phyloP scores from a whole-genome alignment of 2,113 vertebrate species.

The Oxyruncus cristatus region DNA sequence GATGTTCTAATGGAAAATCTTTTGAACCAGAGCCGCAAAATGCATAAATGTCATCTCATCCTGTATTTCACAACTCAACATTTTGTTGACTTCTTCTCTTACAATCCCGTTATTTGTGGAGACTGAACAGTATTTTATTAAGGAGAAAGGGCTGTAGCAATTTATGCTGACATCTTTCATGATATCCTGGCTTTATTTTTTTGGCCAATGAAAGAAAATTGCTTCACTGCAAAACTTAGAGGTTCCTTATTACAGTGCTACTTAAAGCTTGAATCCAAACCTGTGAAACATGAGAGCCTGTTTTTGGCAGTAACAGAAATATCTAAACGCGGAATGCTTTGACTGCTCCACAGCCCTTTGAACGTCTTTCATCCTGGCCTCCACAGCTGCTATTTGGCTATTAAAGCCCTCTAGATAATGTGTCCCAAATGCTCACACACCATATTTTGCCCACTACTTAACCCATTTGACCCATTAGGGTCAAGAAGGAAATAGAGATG shows the following conservation, averaged over 20 bases:
- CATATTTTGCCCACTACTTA: background rate
- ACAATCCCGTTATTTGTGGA: background rate
- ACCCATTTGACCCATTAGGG: background rate
- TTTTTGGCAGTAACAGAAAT: slow-evolving; percentile 10
- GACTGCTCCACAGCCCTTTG: background rate
- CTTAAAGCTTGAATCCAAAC: slow-evolving; percentile 34
- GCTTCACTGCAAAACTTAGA: slow-evolving; percentile 5
- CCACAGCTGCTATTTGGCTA: slow-evolving; percentile 14
- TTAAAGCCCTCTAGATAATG: background rate
- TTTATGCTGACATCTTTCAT: slow-evolving; percentile 20
- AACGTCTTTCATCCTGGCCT: background rate
- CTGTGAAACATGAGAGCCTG: background rate
- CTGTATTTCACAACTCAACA: background rate
- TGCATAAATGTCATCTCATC: background rate
- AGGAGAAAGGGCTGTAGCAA: background rate
- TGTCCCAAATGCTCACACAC: background rate
- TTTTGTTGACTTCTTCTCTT: slow-evolving; percentile 8
- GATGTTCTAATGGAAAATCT: background rate
- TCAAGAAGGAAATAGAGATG: background rate
- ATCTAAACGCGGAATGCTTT: background rate
- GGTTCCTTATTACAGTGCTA: background rate
- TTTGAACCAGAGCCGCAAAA: background rate
- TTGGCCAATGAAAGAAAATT: slow-evolving; percentile 40
- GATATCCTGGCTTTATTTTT: background rate
- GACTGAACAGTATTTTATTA: background rate